Base-by-base conservation (phyloP, 2,113 vertebrate species). In the Marmota monax region DNA sequence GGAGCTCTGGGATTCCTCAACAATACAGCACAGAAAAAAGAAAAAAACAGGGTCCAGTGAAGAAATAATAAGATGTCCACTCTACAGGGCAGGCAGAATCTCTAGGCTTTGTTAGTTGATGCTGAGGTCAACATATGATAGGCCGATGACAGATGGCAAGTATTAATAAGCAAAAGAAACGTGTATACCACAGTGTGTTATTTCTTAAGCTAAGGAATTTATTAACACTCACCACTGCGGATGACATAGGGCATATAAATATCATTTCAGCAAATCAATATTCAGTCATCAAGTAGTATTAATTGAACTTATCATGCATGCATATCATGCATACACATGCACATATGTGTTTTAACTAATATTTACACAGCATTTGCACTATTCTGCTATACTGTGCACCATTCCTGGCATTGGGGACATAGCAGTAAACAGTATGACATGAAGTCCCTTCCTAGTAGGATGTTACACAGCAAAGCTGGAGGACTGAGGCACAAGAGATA, bases 401-500 rank as follows among this genome's bases (percentile, higher is more conserved):
- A 2, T 61, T 20, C 34, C 17, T 27, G 39, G 56, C n/a, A 61
- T 4, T 11, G 5, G 20, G 37, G 67, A 73, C 9, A 37, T 0
- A 63, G 32, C 10, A 67, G 5, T 70, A 4, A 34, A 20, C 9
- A 22, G 20, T 1, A 22, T 0, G 8, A 65, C 20, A 45, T 53
- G 45, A 34, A 1, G 23, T 23, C 58, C 32, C 27, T 74, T 77
- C 16, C n/a, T 7, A 4, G 7, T 29, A 37, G 39, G 39, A 56
- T 7, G 51, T 12, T 1, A 45, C 12, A 89, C 63, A 42, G 8
- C 83, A 72, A 5, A 34, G 13, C 42, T 25, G 37, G 37, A 22
- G 25, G 1, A 29, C 0, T 2, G 2, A 7, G 27, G 22, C 9
- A 45, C 4, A 3, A 18, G 53, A 73, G n/a, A 63, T 0, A 17